Conservation (phyloP, 2,797 vertebrate genomes). For the Sebastes baramenuke region DNA sequence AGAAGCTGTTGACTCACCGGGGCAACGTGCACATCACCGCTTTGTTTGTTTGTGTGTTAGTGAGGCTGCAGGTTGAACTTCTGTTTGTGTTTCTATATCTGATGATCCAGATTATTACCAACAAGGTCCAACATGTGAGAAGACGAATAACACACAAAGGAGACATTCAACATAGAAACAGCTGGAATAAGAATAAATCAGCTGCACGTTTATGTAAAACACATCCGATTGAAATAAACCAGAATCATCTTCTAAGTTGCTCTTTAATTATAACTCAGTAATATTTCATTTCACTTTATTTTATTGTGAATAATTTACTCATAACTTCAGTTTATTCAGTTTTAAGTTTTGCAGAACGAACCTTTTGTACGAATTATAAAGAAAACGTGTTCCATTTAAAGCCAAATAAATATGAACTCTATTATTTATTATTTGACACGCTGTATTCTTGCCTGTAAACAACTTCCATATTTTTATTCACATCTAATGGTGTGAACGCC, state of each 20-base stretch:
- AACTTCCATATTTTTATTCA: not conserved
- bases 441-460: not conserved
- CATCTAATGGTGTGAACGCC: no score
- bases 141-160: no score
- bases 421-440: not conserved
- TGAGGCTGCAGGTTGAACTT: no score
- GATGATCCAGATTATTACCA: no score
- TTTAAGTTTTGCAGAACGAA: not conserved
- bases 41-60: no score
- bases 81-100: no score
- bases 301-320: not conserved
- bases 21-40: no score
- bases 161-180: no score
- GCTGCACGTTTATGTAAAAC: no score
- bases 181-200: no score
- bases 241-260: not conserved
- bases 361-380: not conserved
- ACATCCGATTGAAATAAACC: not conserved
- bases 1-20: no score
- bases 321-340: not conserved
- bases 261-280: not conserved
- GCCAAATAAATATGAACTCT: not conserved
- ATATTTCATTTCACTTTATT: not conserved
- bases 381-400: not conserved
- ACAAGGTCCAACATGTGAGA: no score